Evolutionary conservation across 2,113 vertebrate species (phyloP).

Genomic region (Urocitellus parryii): DNA sequence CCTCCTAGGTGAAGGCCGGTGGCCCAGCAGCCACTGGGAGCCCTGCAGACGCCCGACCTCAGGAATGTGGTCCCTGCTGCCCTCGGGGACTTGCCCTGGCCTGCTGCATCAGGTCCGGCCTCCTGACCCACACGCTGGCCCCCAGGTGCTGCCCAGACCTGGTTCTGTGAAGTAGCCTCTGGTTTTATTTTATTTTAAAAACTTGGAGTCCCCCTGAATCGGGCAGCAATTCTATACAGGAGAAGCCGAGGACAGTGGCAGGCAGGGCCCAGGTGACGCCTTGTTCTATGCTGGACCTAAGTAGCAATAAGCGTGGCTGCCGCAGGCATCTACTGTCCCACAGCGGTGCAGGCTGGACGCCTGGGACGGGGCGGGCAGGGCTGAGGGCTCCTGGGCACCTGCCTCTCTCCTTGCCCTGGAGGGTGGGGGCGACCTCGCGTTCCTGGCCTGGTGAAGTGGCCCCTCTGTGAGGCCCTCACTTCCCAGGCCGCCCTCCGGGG

Average conservation of each 20-base stretch:
- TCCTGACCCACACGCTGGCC: background rate
- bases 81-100: background rate
- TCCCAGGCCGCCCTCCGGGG: no score
- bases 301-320: no score
- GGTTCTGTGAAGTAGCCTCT: background rate
- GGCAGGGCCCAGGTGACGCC: background rate
- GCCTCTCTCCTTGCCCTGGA: no score
- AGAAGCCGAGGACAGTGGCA: background rate
- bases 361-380: no score
- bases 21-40: background rate
- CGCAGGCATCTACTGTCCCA: no score
- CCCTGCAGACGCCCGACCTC: background rate
- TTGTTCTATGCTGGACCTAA: background rate
- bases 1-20: no score
- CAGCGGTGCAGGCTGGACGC: no score
- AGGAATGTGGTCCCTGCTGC: background rate
- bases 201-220: background rate
- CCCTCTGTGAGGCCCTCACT: no score
- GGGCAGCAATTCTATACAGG: background rate
- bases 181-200: slow-evolving; percentile 2
- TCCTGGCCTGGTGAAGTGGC: no score
- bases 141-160: fast-evolving
- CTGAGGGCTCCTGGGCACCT: no score
- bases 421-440: no score
- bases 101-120: background rate